phyloP scores from a whole-genome alignment of 2,888 invertebrate species.

The Caenorhabditis sp. region DNA sequence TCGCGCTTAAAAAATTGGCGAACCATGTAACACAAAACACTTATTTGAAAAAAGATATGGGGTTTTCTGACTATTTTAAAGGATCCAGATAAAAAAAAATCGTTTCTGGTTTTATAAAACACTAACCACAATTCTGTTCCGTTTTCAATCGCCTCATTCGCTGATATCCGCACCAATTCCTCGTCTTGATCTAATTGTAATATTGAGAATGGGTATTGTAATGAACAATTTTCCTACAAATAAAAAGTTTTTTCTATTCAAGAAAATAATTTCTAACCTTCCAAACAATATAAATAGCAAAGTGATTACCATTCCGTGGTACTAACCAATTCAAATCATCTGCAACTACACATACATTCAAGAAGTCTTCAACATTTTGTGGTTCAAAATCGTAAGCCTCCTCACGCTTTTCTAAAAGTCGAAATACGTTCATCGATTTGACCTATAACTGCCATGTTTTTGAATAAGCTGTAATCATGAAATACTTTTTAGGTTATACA shows the following conservation, averaged over 20 bases:
- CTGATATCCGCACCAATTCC: not conserved
- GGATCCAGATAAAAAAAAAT: too few relatives aligned
- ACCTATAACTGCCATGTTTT: too few relatives aligned
- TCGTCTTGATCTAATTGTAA: not conserved
- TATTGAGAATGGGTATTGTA: not conserved
- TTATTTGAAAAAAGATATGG: too few relatives aligned
- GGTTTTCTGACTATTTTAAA: too few relatives aligned
- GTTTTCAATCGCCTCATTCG: not conserved
- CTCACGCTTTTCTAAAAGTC: not conserved
- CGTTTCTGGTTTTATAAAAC: not conserved
- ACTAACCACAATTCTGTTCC: not conserved
- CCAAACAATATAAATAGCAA: constrained; percentile 4
- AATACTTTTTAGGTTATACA: too few relatives aligned
- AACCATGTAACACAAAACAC: too few relatives aligned
- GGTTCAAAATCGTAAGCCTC: not conserved
- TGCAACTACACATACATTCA: not conserved
- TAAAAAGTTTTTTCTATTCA: not conserved
- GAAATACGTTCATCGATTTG: constrained; percentile 5
- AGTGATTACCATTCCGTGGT: not conserved
- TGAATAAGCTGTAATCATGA: too few relatives aligned
- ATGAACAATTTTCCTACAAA: not conserved
- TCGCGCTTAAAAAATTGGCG: too few relatives aligned
- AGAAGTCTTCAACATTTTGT: not conserved
- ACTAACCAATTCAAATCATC: constrained; percentile 1
- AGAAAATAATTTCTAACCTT: not conserved